Evolutionary conservation across 2,888 invertebrate genomes (phyloP).

Genomic region (Matsumyia berberina): DNA sequence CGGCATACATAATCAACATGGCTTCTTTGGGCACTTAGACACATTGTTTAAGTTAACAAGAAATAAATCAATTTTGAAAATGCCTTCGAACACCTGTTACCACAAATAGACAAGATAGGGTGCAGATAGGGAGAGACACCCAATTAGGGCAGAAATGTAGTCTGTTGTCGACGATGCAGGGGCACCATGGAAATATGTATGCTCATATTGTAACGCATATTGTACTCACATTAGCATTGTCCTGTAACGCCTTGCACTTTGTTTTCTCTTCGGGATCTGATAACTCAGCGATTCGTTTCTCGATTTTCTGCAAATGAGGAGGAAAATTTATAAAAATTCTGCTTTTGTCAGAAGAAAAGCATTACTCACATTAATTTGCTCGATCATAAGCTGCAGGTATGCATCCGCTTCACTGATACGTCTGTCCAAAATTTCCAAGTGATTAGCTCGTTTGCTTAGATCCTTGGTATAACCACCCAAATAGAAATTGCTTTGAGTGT

Average conservation of each 20-base stretch:
- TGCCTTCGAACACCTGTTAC: constrained; percentile 57
- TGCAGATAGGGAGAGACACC: constrained; percentile 2
- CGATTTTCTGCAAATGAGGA: constrained; percentile 86
- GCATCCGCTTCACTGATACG: constrained; percentile 98
- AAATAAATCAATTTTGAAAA: constrained; percentile 44
- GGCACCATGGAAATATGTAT: not conserved
- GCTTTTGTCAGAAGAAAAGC: not conserved
- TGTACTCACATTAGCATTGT: constrained; percentile 90
- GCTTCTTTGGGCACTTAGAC: too few species aligned
- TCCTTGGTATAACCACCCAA: constrained; percentile 85
- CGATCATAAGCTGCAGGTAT: constrained; percentile 97
- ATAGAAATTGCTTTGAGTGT: constrained; percentile 82
- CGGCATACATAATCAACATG: too few species aligned
- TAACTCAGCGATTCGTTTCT: constrained; percentile 87
- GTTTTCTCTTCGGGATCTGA: constrained; percentile 88
- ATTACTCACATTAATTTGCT: constrained; percentile 91
- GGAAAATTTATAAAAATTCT: constrained; percentile 47
- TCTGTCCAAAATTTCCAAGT: constrained; percentile 91
- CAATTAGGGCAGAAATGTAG: constrained; percentile 10
- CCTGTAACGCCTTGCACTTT: constrained; percentile 89
- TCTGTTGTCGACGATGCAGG: constrained; percentile 74
- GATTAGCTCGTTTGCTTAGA: constrained; percentile 83
- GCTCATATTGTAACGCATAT: not conserved
- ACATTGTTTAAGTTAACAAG: constrained; percentile 37
- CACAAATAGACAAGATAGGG: constrained; percentile 21